Percentiles rank a stretch among this genome's conserved stretches.
Evolutionary conservation across 2,113 vertebrate species (phyloP).

Genomic region (Trichomycterus rosablanca): DNA sequence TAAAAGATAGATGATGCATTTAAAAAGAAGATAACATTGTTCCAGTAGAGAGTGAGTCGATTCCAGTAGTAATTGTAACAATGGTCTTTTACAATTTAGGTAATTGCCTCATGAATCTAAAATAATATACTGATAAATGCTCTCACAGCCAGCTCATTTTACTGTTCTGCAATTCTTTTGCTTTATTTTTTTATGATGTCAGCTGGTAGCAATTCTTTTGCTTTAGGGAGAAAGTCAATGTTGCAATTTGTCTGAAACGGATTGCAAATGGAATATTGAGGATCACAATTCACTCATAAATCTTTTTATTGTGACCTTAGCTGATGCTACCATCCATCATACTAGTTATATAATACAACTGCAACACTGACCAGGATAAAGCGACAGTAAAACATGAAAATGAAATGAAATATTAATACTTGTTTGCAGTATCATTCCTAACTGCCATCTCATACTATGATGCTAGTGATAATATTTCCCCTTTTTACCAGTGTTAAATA

Average conservation of each 20-base stretch:
- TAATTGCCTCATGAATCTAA: background rate
- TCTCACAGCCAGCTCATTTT: background rate
- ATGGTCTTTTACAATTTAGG: too few species aligned
- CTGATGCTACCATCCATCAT: background rate
- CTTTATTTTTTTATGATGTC: slow-evolving; percentile 18
- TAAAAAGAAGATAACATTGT: too few species aligned
- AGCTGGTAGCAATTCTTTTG: slow-evolving; percentile 8
- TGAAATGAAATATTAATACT: too few species aligned
- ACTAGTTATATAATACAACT: too few species aligned
- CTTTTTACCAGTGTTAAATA: too few species aligned
- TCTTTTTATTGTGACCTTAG: slow-evolving; percentile 9
- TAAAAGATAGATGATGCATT: too few species aligned
- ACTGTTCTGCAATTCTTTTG: slow-evolving; percentile 12
- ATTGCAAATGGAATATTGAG: slow-evolving; percentile 21
- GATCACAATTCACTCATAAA: slow-evolving; percentile 15
- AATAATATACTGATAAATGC: background rate
- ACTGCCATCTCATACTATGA: too few species aligned
- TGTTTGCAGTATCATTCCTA: too few species aligned
- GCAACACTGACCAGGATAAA: background rate
- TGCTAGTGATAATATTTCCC: too few species aligned
- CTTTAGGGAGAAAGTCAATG: slow-evolving; percentile 21
- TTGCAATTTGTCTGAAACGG: slow-evolving; percentile 25
- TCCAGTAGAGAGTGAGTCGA: too few species aligned
- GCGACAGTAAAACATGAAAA: too few species aligned
- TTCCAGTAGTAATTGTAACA: too few species aligned